Evolutionary conservation across 1,140 invertebrate genomes (phyloP).

Genomic region (Bombus difficillimus): DNA sequence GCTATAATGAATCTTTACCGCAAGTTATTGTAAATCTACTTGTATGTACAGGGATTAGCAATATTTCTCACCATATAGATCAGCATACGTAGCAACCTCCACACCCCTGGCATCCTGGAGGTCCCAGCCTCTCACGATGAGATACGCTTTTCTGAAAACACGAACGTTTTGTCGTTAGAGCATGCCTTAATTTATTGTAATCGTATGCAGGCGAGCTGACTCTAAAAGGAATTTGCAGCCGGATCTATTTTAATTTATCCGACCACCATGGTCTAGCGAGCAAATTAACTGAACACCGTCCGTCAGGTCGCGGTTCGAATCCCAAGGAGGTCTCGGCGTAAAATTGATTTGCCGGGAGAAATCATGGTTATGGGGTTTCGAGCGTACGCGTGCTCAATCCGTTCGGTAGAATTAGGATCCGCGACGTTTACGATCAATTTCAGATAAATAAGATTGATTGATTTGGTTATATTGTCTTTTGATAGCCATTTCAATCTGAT

Average conservation of each 20-base stretch:
- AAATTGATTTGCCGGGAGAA: constrained; percentile 73
- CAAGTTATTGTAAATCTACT: no score
- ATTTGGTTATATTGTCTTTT: background rate
- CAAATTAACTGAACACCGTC: constrained; percentile 79
- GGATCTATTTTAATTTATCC: constrained; percentile 79
- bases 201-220: constrained; percentile 3
- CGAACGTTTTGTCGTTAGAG: constrained; percentile 17
- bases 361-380: constrained; percentile 66
- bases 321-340: constrained; percentile 77
- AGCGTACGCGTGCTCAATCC: constrained; percentile 23
- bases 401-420: constrained; percentile 45
- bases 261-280: constrained; percentile 76
- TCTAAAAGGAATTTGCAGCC: constrained; percentile 58
- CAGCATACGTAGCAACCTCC: constrained; percentile 81
- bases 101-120: constrained; percentile 82
- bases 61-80: constrained; percentile 80
- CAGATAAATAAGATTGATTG: constrained; percentile 12
- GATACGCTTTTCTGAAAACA: constrained; percentile 77
- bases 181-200: constrained; percentile 13
- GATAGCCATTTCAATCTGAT: background rate
- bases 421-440: background rate
- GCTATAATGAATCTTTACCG: no score
- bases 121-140: constrained; percentile 81
- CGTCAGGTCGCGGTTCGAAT: constrained; percentile 77
- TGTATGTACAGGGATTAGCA: no score